phyloP scores from a whole-genome alignment of 2,888 invertebrate genomes.

The Sepioteuthis lessoniana region DNA sequence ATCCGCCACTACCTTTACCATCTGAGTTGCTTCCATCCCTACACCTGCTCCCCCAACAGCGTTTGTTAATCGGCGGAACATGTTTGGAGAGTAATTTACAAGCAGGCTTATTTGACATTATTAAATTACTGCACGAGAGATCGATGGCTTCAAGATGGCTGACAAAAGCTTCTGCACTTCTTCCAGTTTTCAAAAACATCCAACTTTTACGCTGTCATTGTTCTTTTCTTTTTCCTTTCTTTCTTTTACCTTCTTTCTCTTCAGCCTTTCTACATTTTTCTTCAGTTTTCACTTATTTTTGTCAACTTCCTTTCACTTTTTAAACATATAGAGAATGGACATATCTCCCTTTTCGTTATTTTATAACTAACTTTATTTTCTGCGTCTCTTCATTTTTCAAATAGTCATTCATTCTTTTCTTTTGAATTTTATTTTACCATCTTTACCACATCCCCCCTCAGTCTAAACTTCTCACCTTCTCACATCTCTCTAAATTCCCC shows the following conservation, averaged over 20 bases:
- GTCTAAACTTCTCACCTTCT: too few relatives aligned
- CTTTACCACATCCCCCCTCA: too few relatives aligned
- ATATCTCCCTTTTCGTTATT: too few relatives aligned
- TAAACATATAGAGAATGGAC: too few relatives aligned
- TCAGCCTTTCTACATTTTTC: too few relatives aligned
- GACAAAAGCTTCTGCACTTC: background rate
- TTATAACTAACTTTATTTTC: too few relatives aligned
- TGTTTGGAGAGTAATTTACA: constrained; percentile 13
- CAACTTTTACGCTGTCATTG: background rate
- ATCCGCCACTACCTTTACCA: background rate
- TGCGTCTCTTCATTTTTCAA: too few relatives aligned
- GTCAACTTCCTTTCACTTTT: background rate
- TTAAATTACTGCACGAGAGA: constrained; percentile 9
- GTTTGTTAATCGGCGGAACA: constrained; percentile 23
- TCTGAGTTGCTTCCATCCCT: background rate
- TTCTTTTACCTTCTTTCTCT: background rate
- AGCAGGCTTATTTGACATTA: constrained; percentile 33
- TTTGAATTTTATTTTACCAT: too few relatives aligned
- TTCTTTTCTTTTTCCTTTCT: background rate
- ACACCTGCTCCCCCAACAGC: background rate
- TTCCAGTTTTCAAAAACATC: background rate
- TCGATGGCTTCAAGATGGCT: constrained; percentile 33
- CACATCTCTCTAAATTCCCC: background rate
- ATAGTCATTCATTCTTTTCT: background rate
- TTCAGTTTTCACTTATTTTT: background rate